Base-by-base conservation (phyloP, 2,888 invertebrate genomes). In the Amphipyra berbera region DNA sequence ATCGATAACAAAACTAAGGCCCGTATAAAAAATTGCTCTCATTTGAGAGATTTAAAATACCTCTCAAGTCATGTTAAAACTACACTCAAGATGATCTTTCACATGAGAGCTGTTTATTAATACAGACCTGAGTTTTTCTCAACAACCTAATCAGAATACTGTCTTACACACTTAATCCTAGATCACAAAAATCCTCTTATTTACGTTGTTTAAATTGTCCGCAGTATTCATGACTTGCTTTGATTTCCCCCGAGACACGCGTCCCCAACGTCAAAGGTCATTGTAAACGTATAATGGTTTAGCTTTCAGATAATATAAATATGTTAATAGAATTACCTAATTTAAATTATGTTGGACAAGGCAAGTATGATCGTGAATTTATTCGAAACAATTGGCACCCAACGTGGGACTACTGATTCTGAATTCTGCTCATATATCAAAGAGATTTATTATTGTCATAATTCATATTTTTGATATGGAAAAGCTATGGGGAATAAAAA, bases 161-260 rank as follows among this genome's bases (percentile, higher is more conserved):
- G 33, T 53, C 10, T 44, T 10, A 58, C 41, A 46, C 1, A 21
- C 21, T 21, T 21, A 41, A 68, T 14, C 13, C 21, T n/a, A 54
- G 50, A 57, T 49, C 2, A 21, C 41, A 61, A 67, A 61, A 59
- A 46, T 12, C 10, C 30, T 58, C 54, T 61, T 69, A 61, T 65
- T 71, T 52, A 30, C n/a, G 27, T 54, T 50, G 47, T 60, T 75
- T 55, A 78, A 76, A 71, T 49, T 61, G 54, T 48, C 27, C 57
- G 41, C 50, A 46, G 33, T 57, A 61, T 71, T 68, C 72, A 60
- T 47, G 57, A 68, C 46, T 53, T 65, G 48, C 47, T 59, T 52
- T 77, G 74, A 75, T 76, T 76, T 76, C 76, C 76, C 76, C n/a
- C 0, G 76, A 49, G 76, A 46, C 35, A 15, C 5, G n/a, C 13